Evolutionary conservation across 2,113 vertebrate species (phyloP).

Genomic region (Nothobranchius kuhntae): DNA sequence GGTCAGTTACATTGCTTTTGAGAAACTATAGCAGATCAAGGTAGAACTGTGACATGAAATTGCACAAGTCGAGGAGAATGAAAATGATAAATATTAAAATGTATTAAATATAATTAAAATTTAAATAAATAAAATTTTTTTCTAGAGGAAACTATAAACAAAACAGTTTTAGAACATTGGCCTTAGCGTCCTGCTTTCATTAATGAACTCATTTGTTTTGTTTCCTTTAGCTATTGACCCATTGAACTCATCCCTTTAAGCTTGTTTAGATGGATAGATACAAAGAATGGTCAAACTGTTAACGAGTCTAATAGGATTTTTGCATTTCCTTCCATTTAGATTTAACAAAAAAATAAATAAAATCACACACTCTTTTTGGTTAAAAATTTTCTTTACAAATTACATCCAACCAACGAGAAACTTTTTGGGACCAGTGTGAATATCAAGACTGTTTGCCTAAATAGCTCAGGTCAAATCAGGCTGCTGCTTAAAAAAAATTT

Average conservation of each 20-base stretch:
- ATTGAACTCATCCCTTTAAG: constrained; percentile 5
- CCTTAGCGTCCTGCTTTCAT: not conserved
- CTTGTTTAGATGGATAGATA: not conserved
- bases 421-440: not conserved
- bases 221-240: constrained; percentile 2
- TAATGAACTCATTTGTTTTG: not conserved
- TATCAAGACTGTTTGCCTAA: constrained; percentile 15
- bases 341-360: constrained; percentile 16
- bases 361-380: constrained; percentile 9
- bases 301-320: constrained; percentile 27
- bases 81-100: no score
- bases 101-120: no score
- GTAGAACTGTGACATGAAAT: no score
- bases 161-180: not conserved
- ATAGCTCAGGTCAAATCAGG: not conserved
- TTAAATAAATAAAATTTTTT: no score
- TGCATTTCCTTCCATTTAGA: constrained; percentile 24
- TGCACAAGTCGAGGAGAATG: no score
- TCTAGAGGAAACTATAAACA: not conserved
- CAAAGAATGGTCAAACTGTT: constrained; percentile 5
- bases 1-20: no score
- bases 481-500: not conserved
- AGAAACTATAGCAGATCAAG: no score
- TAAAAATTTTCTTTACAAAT: constrained; percentile 25
- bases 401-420: constrained; percentile 33